These are phyloP conservation scores for Rhagologus leucostigma DNA, from an alignment of 2,113 vertebrate species.

Conservation along the genomic window DNA sequence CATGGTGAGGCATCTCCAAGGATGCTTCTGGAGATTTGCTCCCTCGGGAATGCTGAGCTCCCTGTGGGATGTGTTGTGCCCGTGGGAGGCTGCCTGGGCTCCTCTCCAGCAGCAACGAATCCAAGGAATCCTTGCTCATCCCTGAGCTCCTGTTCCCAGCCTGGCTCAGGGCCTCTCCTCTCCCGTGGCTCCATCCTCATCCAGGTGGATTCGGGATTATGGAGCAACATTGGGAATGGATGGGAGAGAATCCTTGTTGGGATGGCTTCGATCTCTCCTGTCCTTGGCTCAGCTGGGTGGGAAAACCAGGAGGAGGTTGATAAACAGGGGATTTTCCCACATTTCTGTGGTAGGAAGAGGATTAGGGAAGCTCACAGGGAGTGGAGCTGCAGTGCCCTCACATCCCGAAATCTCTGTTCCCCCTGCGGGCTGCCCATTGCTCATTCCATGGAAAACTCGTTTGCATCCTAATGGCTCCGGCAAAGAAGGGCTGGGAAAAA, in stretches of 20 bases:
- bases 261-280: not conserved
- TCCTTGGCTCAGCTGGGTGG: not conserved
- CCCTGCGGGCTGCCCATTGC: not conserved
- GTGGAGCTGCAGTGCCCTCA: conserved; percentile 59
- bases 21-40: not conserved
- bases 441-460: not conserved
- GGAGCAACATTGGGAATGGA: fast-evolving
- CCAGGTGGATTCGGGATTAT: not conserved
- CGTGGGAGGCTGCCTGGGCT: not conserved
- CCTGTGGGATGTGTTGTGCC: not conserved
- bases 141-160: not conserved
- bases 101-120: not conserved
- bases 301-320: not conserved
- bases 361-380: not conserved
- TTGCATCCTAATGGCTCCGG: not conserved
- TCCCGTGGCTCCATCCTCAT: not conserved
- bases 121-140: not conserved
- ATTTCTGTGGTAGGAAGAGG: not conserved
- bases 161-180: not conserved
- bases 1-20: fast-evolving
- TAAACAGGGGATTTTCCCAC: not conserved
- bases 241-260: not conserved
- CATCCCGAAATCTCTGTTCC: not conserved
- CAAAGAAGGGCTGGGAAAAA: not conserved
- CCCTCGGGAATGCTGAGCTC: not conserved